Conservation (phyloP, 2,113 vertebrate species). For the Pteropus alecto region DNA sequence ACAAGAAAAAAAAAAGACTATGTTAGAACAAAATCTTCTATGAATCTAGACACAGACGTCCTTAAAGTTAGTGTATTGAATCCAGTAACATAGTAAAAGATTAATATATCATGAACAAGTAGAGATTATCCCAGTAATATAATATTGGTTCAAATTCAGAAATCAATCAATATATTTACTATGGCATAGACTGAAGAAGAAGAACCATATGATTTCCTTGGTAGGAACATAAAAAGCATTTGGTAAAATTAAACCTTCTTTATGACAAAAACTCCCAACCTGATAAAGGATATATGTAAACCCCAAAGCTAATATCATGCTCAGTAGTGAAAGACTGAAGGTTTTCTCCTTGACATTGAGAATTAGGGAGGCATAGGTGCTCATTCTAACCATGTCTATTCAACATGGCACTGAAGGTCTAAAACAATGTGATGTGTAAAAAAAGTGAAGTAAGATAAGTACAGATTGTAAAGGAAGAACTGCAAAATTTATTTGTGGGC, state of each 20-base stretch:
- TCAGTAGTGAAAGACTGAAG: neutral
- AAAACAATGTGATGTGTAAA: neutral
- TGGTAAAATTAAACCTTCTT: neutral
- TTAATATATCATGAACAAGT: neutral
- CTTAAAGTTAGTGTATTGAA: neutral
- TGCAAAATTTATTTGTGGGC: neutral
- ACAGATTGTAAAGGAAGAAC: neutral
- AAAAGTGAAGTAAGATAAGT: neutral
- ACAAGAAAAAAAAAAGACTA: neutral
- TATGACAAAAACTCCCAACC: neutral
- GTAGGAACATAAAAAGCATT: neutral
- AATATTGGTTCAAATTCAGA: neutral
- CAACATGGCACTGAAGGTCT: neutral
- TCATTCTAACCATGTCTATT: neutral
- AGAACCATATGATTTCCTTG: neutral
- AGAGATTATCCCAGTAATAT: neutral
- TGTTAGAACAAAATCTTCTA: neutral
- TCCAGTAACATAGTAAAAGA: neutral
- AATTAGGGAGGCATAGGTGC: neutral
- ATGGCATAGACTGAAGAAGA: neutral
- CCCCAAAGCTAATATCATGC: neutral
- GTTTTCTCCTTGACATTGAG: neutral
- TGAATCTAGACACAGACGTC: neutral
- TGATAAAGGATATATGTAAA: neutral
- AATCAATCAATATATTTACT: neutral